Base-by-base conservation (phyloP, 2,113 vertebrate species). In the Pollachius pollachius region DNA sequence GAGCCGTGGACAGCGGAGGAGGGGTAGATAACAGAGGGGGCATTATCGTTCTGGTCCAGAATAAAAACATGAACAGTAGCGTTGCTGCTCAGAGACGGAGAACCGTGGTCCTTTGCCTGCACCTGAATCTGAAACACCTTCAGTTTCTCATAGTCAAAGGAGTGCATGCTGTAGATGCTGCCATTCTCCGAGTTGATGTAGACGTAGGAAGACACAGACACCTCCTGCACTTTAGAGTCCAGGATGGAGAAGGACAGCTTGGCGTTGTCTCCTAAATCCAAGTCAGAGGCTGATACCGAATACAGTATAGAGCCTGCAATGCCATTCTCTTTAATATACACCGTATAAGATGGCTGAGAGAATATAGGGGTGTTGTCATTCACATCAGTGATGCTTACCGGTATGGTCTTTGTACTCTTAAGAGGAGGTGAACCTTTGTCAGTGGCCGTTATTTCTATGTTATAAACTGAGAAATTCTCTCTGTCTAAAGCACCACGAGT, bases 331-430 rank as follows among this genome's bases (percentile, higher is more conserved):
- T 85, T 89, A 5, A 96, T 87, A 18, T 95, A 95, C 0, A 94
- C 92, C 23, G 93, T 91, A 0, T 95, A 96, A 3, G 85, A 92
- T n/a, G 90, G 65, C 37, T 95, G 93, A 3, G 86, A 78, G 12
- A 90, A 80, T 11, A 79, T 71, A n/a, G 95, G 95, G 1, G 92
- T 77, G 9, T 96, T 97, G 74, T 97, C 95, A 67, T 97, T 97
- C 1, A 96, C 92, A 16, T 97, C 96, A 71, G 92, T 93, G 76
- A 97, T 86, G 73, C 88, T 91, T 30, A 97, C 89, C 5, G 85
- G 71, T 67, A 97, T 80, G 0, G 1, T 90, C 67, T 93, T 93
- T 0, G 74, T 92, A 8, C 91, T 86, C 4, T 84, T 89, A 41
- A 96, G 85, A 5, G 93, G 25, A 27, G 95, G 94, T 16, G 86